phyloP scores from a whole-genome alignment of 2,888 invertebrate genomes.

The Torymus auratus region DNA sequence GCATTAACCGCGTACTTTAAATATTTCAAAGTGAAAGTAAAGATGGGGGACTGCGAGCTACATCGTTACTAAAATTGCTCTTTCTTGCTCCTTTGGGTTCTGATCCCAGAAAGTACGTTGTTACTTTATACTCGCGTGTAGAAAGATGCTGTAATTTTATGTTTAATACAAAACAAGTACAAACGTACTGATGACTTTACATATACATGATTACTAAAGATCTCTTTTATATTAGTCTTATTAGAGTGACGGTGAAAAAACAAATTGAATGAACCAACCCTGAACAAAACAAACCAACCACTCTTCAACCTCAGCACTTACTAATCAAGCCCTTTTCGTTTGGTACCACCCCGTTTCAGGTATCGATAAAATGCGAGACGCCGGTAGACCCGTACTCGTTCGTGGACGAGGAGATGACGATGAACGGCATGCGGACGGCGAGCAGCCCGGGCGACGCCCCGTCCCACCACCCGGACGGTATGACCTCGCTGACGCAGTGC shows the following conservation, averaged over 20 bases:
- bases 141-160: not conserved
- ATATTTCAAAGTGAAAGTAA: not conserved
- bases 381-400: conserved; percentile 90
- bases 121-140: not conserved
- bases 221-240: too few species aligned
- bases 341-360: conserved; percentile 60
- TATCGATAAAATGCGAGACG: conserved; percentile 80
- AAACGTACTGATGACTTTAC: too few species aligned
- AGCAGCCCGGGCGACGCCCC: conserved; percentile 74
- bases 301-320: too few species aligned
- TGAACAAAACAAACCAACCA: too few species aligned
- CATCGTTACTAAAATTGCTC: too few species aligned
- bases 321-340: too few species aligned
- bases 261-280: too few species aligned
- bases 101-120: conserved; percentile 39
- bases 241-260: too few species aligned
- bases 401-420: conserved; percentile 86
- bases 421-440: conserved; percentile 79
- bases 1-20: conserved; percentile 7
- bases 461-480: conserved; percentile 66
- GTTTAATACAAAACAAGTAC: too few species aligned
- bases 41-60: not conserved
- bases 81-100: not conserved
- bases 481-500: too few species aligned
- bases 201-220: too few species aligned